Conservation (phyloP, 1,140 invertebrate genomes). For the Pantala flavescens region DNA sequence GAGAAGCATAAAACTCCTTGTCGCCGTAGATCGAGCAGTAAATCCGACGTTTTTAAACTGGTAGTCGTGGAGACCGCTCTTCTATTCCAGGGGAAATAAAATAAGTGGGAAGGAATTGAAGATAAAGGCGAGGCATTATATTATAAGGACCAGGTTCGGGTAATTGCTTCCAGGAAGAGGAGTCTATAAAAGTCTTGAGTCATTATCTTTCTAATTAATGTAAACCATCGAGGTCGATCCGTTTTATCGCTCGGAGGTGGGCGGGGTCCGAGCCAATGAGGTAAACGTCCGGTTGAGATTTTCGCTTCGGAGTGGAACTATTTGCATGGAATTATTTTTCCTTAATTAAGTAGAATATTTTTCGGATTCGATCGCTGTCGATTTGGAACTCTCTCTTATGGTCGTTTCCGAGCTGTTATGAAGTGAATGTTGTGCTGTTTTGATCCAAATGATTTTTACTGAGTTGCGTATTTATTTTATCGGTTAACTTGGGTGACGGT, state of each 20-base stretch:
- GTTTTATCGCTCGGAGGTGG: background rate
- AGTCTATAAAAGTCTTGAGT: background rate
- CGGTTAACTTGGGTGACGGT: no score
- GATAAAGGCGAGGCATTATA: background rate
- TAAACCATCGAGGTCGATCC: background rate
- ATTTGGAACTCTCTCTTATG: no score
- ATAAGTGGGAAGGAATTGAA: background rate
- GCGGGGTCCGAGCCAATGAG: no score
- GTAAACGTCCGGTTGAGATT: no score
- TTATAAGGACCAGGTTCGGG: background rate
- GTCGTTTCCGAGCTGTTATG: no score
- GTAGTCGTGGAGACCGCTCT: background rate
- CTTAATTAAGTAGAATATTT: no score
- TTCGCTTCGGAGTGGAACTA: no score
- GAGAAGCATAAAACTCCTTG: background rate
- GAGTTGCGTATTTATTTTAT: no score
- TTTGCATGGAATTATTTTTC: no score
- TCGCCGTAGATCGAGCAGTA: background rate
- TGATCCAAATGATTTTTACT: no score
- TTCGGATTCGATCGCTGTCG: no score
- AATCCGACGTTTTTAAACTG: background rate
- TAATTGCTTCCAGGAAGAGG: slow-evolving; percentile 1
- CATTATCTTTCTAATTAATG: slow-evolving; percentile 10
- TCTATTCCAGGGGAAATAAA: background rate
- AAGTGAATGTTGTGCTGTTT: no score